phyloP scores from a whole-genome alignment of 2,113 vertebrate genomes.

The Equus quagga region DNA sequence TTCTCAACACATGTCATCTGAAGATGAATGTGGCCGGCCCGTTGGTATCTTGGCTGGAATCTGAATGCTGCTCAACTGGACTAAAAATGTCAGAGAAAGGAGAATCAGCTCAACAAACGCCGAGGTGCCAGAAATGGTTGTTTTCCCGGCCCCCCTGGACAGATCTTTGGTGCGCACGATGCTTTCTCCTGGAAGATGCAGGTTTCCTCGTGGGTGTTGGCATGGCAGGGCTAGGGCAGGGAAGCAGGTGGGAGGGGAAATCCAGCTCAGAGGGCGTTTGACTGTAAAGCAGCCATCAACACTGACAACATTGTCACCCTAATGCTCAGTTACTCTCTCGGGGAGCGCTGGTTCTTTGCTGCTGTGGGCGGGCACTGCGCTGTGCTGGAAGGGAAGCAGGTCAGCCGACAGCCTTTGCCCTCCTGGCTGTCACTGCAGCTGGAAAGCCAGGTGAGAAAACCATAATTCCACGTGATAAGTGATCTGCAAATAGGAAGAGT shows the following conservation, averaged over 20 bases:
- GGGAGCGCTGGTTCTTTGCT: not conserved
- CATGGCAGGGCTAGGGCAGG: conserved; percentile 60
- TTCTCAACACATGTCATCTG: conserved; percentile 94
- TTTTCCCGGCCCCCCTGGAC: conserved; percentile 86
- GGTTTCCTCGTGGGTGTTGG: conserved; percentile 73
- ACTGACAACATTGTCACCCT: rapidly evolving
- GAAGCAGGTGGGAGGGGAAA: conserved; percentile 65
- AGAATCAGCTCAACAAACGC: conserved; percentile 91
- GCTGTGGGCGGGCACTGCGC: rapidly evolving
- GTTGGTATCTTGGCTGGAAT: conserved; percentile 91
- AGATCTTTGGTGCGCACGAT: conserved; percentile 80
- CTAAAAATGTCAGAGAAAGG: conserved; percentile 88
- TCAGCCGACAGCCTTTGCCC: not conserved
- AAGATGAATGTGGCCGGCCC: conserved; percentile 93
- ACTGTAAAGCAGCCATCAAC: not conserved
- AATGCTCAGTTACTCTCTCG: rapidly evolving
- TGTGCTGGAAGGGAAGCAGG: not conserved
- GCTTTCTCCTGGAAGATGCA: conserved; percentile 74
- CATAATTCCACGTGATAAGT: not conserved
- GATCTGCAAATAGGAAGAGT: too few species aligned
- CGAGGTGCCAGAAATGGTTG: conserved; percentile 85
- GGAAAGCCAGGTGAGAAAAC: not conserved
- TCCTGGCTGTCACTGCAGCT: too few species aligned
- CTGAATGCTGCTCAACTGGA: conserved; percentile 89
- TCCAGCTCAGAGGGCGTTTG: not conserved